Conservation (phyloP, 2,113 vertebrate species). For the Chaenocephalus aceratus region DNA sequence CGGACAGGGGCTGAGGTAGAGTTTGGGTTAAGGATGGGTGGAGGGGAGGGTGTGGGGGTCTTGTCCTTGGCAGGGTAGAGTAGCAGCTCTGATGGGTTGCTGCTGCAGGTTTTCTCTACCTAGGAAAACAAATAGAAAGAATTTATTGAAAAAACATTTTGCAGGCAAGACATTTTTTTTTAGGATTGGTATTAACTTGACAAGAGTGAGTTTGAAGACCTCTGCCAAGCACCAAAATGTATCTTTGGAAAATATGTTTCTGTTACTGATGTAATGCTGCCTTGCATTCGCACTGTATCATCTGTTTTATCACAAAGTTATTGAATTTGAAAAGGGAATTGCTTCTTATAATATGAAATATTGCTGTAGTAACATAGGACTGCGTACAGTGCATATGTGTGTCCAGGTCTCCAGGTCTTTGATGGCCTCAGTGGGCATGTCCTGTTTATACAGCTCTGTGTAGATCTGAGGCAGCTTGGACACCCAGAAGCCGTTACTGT, state of each 20-base stretch:
- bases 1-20: slow-evolving; percentile 7
- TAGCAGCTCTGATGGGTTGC: slow-evolving; percentile 87
- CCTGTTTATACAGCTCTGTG: slow-evolving; percentile 90
- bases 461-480: slow-evolving; percentile 92
- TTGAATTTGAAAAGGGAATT: too few species aligned
- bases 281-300: background rate
- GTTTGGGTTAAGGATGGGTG: slow-evolving; percentile 20
- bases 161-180: background rate
- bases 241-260: too few species aligned
- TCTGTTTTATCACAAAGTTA: background rate
- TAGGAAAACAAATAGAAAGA: slow-evolving; percentile 43
- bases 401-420: slow-evolving; percentile 90
- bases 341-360: background rate
- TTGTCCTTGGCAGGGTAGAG: slow-evolving; percentile 88
- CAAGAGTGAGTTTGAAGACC: background rate
- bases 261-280: background rate
- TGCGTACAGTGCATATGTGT: slow-evolving; percentile 89
- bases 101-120: slow-evolving; percentile 91
- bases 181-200: background rate
- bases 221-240: background rate
- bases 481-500: slow-evolving; percentile 91
- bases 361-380: background rate
- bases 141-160: background rate
- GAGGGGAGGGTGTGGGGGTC: slow-evolving; percentile 28
- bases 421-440: slow-evolving; percentile 86